phyloP scores from a whole-genome alignment of 1,140 invertebrate species.

The Bathynomus jamesi region DNA sequence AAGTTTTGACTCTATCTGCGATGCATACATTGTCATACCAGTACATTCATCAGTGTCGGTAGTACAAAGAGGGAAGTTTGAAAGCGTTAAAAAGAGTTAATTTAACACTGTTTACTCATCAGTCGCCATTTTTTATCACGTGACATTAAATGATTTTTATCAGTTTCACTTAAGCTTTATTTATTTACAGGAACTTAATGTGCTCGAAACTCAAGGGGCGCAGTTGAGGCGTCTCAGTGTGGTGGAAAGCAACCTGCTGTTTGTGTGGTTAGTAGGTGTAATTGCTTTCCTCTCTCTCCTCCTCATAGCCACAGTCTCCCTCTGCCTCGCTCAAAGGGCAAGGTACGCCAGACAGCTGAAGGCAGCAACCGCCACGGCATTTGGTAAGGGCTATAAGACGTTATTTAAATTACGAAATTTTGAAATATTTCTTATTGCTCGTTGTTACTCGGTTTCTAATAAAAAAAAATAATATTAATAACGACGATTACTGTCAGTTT shows the following conservation, averaged over 20 bases:
- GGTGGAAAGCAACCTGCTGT: slow-evolving; percentile 41
- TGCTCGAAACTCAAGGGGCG: slow-evolving; percentile 75
- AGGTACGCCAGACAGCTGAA: slow-evolving; percentile 79
- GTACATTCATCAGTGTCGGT: too few species aligned
- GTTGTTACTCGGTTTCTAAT: too few species aligned
- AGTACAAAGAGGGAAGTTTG: too few species aligned
- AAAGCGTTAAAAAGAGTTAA: too few species aligned
- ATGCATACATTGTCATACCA: too few species aligned
- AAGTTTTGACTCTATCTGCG: too few species aligned
- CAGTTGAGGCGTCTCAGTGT: slow-evolving; percentile 47
- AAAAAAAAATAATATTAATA: too few species aligned
- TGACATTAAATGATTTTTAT: not conserved
- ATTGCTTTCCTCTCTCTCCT: slow-evolving; percentile 68
- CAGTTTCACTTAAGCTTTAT: not conserved
- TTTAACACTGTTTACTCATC: too few species aligned
- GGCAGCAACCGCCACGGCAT: slow-evolving; percentile 84
- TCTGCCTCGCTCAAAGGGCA: slow-evolving; percentile 72
- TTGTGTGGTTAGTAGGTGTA: slow-evolving; percentile 68
- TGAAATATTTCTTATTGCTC: not conserved
- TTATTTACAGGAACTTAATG: slow-evolving; percentile 64
- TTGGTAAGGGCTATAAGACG: slow-evolving; percentile 56
- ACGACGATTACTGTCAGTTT: too few species aligned
- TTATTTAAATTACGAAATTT: not conserved
- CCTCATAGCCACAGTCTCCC: slow-evolving; percentile 63
- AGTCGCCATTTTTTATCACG: not conserved